These are phyloP conservation scores for Drosophila subobscura DNA, from an alignment of 1,140 invertebrate genomes.

Conservation along the genomic window DNA sequence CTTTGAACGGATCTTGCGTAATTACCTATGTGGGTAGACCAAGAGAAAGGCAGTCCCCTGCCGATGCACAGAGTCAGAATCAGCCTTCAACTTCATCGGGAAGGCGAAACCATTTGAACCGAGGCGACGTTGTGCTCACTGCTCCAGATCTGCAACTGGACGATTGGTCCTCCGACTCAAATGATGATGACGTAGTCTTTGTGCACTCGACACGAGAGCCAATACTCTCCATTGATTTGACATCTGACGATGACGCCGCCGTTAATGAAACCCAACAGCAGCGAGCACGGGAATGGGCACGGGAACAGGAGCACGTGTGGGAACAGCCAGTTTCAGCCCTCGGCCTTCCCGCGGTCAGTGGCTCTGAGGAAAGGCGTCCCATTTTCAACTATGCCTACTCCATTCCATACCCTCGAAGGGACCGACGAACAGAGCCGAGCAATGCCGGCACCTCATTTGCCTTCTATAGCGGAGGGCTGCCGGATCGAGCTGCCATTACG, in stretches of 20 bases:
- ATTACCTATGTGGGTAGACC: slow-evolving; percentile 73
- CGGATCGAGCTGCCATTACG: slow-evolving; percentile 55
- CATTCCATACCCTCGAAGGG: slow-evolving; percentile 21
- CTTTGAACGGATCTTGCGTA: slow-evolving; percentile 55
- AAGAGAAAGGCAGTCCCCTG: slow-evolving; percentile 39
- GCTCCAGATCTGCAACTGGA: slow-evolving; percentile 91
- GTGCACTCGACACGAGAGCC: slow-evolving; percentile 81
- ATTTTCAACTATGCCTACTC: slow-evolving; percentile 41
- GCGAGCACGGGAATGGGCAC: slow-evolving; percentile 3
- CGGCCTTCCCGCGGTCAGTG: slow-evolving; percentile 8
- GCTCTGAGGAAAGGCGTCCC: slow-evolving; percentile 10
- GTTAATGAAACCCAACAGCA: slow-evolving; percentile 29
- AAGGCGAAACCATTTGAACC: slow-evolving; percentile 26
- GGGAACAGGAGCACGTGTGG: background rate
- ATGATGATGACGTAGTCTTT: slow-evolving; percentile 85
- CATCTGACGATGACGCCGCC: slow-evolving; percentile 72
- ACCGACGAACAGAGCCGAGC: slow-evolving; percentile 26
- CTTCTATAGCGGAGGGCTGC: slow-evolving; percentile 65
- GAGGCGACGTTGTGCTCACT: slow-evolving; percentile 84
- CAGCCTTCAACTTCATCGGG: slow-evolving; percentile 63
- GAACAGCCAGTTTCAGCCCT: background rate
- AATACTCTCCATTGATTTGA: slow-evolving; percentile 78
- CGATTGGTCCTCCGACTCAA: slow-evolving; percentile 89
- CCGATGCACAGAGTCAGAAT: slow-evolving; percentile 41
- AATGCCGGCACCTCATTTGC: slow-evolving; percentile 62